Conservation (phyloP, 2,888 invertebrate species). For the Odontomyia ornata region DNA sequence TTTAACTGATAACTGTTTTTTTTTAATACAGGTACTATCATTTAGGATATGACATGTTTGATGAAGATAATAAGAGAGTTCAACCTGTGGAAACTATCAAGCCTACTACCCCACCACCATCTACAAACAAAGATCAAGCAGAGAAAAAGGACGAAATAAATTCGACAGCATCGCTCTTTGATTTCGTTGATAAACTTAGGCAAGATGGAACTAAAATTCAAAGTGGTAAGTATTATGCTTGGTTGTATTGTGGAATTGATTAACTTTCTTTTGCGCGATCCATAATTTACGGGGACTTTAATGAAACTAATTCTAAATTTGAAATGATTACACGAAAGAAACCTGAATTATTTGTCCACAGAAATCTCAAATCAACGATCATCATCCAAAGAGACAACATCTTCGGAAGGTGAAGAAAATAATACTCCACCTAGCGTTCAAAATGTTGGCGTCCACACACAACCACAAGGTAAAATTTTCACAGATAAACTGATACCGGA, state of each 20-base stretch:
- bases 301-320: too few species aligned
- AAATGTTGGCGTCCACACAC: neutral
- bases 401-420: conserved; percentile 46
- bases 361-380: conserved; percentile 14
- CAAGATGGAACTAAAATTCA: conserved; percentile 3
- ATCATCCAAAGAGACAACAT: conserved; percentile 46
- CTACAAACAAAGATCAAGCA: neutral
- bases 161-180: conserved; percentile 34
- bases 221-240: conserved; percentile 29
- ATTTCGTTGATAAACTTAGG: conserved; percentile 21
- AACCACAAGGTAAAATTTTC: conserved; percentile 38
- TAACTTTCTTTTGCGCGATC: conserved; percentile 3
- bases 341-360: neutral
- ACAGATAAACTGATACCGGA: conserved; percentile 49
- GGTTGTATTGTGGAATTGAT: neutral
- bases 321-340: too few species aligned
- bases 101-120: neutral
- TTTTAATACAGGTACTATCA: conserved; percentile 71
- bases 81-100: neutral
- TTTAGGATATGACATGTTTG: conserved; percentile 69
- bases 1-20: neutral
- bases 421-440: neutral
- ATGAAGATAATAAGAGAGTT: conserved; percentile 42
- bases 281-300: too few species aligned
- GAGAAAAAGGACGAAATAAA: conserved; percentile 25